Conservation (phyloP, 30 jellyfish, hydroid and myxozoan genomes). For the Pelagia noctiluca region DNA sequence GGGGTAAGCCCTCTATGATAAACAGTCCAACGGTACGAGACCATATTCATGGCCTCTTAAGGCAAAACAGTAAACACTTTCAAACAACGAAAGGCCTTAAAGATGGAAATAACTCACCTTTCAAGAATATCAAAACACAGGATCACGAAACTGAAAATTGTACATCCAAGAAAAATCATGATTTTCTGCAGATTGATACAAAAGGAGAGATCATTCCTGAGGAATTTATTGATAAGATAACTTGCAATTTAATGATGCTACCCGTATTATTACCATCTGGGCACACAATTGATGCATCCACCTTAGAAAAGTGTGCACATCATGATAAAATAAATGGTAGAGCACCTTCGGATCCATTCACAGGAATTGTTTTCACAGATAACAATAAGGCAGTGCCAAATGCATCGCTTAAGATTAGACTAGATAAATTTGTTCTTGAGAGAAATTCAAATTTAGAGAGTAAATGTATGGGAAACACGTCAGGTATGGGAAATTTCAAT, state of each 20-base stretch:
- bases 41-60: slow-evolving; percentile 4
- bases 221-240: slow-evolving; percentile 92
- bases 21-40: not conserved
- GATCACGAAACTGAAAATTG: no score
- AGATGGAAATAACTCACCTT: no score
- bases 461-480: no score
- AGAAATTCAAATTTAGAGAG: no score
- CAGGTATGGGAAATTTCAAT: no score
- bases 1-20: slow-evolving; percentile 77
- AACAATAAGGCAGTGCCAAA: slow-evolving; percentile 75
- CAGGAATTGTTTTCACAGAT: slow-evolving; percentile 81
- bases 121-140: no score
- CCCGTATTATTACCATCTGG: slow-evolving; percentile 98
- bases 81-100: no score
- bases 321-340: slow-evolving; percentile 79
- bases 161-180: not conserved
- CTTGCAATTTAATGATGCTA: slow-evolving; percentile 77
- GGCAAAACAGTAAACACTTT: not conserved
- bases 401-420: slow-evolving; percentile 78
- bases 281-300: slow-evolving; percentile 72
- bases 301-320: slow-evolving; percentile 65
- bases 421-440: slow-evolving; percentile 61
- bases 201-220: slow-evolving; percentile 39
- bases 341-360: slow-evolving; percentile 89
- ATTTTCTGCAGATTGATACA: not conserved